Conservation (phyloP, 2,888 invertebrate genomes). For the Caenorhabditis sp. region DNA sequence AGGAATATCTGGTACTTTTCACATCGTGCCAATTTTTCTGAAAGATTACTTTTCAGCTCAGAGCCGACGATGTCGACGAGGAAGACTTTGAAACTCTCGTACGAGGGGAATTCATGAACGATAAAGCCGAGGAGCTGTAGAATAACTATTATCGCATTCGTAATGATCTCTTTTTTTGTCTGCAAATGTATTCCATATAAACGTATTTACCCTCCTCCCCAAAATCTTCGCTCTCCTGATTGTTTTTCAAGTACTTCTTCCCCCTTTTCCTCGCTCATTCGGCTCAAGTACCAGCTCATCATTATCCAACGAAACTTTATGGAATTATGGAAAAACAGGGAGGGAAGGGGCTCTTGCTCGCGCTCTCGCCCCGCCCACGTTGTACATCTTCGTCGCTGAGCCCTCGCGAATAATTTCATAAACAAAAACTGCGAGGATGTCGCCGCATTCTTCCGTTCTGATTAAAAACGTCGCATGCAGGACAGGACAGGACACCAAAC, state of each 20-base stretch:
- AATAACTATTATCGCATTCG: background rate
- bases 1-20: conserved; percentile 19
- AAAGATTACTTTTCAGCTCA: conserved; percentile 15
- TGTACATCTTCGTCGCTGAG: conserved; percentile 11
- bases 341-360: background rate
- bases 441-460: conserved; percentile 44
- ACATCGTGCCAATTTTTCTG: background rate
- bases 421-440: conserved; percentile 29
- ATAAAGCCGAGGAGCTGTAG: conserved; percentile 3
- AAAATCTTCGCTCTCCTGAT: background rate
- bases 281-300: conserved; percentile 27
- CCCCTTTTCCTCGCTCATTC: background rate
- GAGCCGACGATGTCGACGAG: conserved; percentile 16
- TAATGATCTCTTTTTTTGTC: background rate
- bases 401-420: conserved; percentile 25
- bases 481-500: conserved; percentile 3
- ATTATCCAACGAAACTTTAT: conserved; percentile 30
- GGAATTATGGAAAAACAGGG: conserved; percentile 33
- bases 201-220: background rate
- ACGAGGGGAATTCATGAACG: conserved; percentile 23
- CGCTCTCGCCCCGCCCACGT: background rate
- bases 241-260: conserved; percentile 32
- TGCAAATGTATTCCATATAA: background rate
- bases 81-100: conserved; percentile 43
- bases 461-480: conserved; percentile 54